Evolutionary conservation across 2,113 vertebrate species (phyloP).

Genomic region (Sisor rabdophorus): DNA sequence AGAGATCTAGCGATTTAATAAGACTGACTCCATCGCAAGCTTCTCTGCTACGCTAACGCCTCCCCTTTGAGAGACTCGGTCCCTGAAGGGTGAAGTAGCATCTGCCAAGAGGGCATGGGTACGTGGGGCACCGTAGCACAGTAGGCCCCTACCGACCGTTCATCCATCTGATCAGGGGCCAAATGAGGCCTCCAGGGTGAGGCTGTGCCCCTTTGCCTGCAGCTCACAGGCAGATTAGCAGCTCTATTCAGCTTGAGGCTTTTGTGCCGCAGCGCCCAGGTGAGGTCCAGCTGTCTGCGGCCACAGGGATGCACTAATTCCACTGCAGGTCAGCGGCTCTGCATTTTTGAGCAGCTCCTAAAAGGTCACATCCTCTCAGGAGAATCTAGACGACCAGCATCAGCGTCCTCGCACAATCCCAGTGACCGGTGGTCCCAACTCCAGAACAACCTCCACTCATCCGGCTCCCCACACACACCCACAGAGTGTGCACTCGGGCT

Average conservation of each 20-base stretch:
- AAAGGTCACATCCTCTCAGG: conserved; percentile 62
- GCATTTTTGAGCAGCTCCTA: conserved; percentile 61
- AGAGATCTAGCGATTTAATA: conserved; percentile 47
- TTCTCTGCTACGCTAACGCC: conserved; percentile 35
- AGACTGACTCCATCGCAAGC: conserved; percentile 51
- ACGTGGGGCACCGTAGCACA: conserved; percentile 51
- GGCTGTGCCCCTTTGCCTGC: conserved; percentile 56
- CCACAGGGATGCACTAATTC: conserved; percentile 68
- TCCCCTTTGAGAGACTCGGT: conserved; percentile 50
- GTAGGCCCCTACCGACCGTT: conserved; percentile 52
- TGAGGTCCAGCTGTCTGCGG: conserved; percentile 70
- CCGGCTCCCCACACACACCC: background rate
- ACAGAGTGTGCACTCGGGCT: conserved; percentile 10
- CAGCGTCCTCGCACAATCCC: conserved; percentile 3
- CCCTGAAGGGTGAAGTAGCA: conserved; percentile 55
- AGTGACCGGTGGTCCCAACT: background rate
- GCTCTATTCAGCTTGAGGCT: conserved; percentile 58
- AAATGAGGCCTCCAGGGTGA: conserved; percentile 60
- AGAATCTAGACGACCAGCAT: conserved; percentile 36
- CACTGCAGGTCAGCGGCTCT: conserved; percentile 64
- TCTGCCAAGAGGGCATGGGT: conserved; percentile 67
- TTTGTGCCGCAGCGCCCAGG: conserved; percentile 70
- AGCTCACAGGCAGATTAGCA: conserved; percentile 65
- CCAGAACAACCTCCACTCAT: too few species aligned
- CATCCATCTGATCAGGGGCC: conserved; percentile 66